Percentiles rank a stretch among this genome's conserved stretches.
These are phyloP conservation scores for Sebastes nivosus DNA, from an alignment of 2,797 vertebrate species.

Conservation along the genomic window DNA sequence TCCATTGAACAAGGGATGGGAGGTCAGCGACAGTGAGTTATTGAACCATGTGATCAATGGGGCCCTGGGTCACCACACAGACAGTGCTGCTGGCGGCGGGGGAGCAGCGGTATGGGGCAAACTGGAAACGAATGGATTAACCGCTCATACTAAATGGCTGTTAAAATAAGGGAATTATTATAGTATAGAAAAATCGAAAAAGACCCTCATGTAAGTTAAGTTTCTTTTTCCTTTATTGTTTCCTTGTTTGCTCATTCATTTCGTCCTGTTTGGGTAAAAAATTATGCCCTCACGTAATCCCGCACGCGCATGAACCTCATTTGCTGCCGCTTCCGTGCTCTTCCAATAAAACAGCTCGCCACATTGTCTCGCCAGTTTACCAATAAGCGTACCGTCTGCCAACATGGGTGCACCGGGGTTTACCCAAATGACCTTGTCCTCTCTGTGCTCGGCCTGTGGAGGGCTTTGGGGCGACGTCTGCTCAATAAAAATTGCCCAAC, in stretches of 20 bases:
- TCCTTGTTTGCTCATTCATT: neutral
- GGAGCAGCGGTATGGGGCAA: conserved; percentile 3
- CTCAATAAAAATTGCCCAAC: conserved; percentile 38
- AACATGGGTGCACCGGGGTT: neutral
- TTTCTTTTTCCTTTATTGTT: neutral
- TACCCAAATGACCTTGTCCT: conserved; percentile 43
- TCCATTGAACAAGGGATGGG: conserved; percentile 27
- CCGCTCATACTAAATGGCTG: neutral
- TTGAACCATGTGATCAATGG: conserved; percentile 69
- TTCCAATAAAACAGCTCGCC: neutral
- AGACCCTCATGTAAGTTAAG: neutral
- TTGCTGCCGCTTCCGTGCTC: neutral
- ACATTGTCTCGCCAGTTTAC: neutral
- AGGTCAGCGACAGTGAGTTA: conserved; percentile 54
- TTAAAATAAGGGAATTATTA: neutral
- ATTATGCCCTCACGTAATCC: neutral
- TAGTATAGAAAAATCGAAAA: neutral
- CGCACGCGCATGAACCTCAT: neutral
- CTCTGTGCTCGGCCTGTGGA: neutral
- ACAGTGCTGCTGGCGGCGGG: conserved; percentile 13
- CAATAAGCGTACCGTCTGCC: neutral
- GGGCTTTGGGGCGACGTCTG: neutral
- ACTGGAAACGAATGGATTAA: conserved; percentile 28
- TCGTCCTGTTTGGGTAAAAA: neutral
- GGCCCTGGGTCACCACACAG: conserved; percentile 47